Conservation (phyloP, 2,888 invertebrate species). For the Sipha maydis region DNA sequence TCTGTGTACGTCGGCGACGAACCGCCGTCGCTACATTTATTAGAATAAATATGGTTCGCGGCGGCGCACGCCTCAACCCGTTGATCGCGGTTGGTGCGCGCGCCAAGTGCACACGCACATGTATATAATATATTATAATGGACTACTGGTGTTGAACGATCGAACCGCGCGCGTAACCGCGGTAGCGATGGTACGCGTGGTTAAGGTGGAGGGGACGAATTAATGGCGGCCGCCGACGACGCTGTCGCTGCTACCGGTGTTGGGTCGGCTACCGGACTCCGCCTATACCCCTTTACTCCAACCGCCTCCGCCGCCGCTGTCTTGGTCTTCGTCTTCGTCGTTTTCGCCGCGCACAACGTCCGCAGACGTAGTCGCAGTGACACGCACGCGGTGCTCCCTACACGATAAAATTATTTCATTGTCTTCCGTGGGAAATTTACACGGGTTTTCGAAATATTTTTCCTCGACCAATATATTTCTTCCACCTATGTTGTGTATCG, state of each 20-base stretch:
- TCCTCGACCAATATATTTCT: background rate
- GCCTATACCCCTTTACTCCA: conserved; percentile 55
- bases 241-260: conserved; percentile 56
- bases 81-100: background rate
- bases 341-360: background rate
- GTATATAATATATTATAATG: background rate
- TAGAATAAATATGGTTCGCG: background rate
- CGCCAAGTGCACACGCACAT: background rate
- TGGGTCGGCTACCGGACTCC: conserved; percentile 58
- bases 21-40: too few relatives aligned
- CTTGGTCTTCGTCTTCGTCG: background rate
- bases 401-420: background rate
- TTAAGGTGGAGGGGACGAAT: conserved; percentile 15
- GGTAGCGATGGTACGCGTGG: conserved; percentile 31
- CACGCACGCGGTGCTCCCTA: background rate
- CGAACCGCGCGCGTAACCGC: conserved; percentile 55
- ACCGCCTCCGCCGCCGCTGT: background rate
- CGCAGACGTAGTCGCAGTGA: background rate
- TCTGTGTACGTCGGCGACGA: too few relatives aligned
- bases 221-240: conserved; percentile 1
- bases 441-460: background rate
- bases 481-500: background rate
- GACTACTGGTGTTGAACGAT: conserved; percentile 51
- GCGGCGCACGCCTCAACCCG: background rate
- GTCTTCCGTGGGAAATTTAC: too few relatives aligned